These are phyloP conservation scores for Microcebus lehilahytsara DNA, from an alignment of 2,113 vertebrate genomes.

Conservation along the genomic window DNA sequence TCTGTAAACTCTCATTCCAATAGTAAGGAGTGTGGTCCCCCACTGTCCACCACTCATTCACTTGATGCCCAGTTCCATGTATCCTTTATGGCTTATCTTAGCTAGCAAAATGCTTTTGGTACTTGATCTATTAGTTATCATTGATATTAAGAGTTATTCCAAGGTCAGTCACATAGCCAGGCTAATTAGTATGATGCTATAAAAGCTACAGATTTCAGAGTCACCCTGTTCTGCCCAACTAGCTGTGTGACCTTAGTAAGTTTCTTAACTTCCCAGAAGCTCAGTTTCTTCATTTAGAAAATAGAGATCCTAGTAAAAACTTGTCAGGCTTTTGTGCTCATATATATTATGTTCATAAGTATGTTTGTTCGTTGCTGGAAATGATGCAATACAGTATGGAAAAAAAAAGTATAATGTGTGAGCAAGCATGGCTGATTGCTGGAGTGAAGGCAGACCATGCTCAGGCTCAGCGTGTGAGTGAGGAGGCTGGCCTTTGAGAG, in stretches of 20 bases:
- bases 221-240: neutral
- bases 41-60: neutral
- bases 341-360: neutral
- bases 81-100: neutral
- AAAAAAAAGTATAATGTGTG: neutral
- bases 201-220: neutral
- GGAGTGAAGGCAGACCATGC: neutral
- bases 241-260: neutral
- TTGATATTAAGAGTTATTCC: neutral
- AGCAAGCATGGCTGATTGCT: neutral
- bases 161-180: neutral
- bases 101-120: neutral
- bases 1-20: neutral
- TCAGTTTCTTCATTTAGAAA: constrained; percentile 24
- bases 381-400: neutral
- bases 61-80: neutral
- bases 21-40: neutral
- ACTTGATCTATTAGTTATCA: neutral
- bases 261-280: constrained; percentile 15
- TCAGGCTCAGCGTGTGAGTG: neutral
- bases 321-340: neutral
- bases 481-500: neutral
- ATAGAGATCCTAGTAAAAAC: neutral
- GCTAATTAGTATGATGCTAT: neutral
- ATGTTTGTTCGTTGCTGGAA: neutral